Evolutionary conservation across 2,113 vertebrate species (phyloP).

Genomic region (Pteropus alecto): DNA sequence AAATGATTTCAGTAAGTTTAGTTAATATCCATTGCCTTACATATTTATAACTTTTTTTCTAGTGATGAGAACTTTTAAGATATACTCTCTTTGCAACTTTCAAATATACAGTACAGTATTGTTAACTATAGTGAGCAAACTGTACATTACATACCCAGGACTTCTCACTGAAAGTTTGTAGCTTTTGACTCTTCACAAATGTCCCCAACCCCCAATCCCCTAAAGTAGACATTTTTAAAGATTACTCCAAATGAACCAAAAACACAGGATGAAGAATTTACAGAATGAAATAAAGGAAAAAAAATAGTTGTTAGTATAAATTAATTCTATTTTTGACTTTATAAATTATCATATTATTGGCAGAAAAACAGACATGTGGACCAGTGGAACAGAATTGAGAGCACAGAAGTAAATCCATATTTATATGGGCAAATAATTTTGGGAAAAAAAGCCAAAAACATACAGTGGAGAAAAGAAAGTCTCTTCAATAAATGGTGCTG

Average conservation of each 20-base stretch:
- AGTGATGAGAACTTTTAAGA: not conserved
- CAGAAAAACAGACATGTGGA: too few relatives aligned
- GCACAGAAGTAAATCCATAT: too few relatives aligned
- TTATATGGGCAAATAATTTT: too few relatives aligned
- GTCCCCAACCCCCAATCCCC: not conserved
- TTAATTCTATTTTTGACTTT: slow-evolving; percentile 41
- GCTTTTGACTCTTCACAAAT: not conserved
- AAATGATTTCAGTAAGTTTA: not conserved
- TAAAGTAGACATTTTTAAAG: not conserved
- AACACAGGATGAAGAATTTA: not conserved
- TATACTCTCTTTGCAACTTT: not conserved
- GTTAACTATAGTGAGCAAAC: not conserved
- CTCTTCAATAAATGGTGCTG: too few relatives aligned
- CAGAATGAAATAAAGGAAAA: not conserved
- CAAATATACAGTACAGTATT: not conserved
- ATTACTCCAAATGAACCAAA: not conserved
- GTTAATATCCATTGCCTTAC: not conserved
- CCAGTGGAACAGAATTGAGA: too few relatives aligned
- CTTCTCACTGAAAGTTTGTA: not conserved
- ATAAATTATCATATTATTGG: not conserved
- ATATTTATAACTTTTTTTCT: not conserved
- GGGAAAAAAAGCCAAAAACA: too few relatives aligned
- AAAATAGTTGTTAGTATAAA: not conserved
- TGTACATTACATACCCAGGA: not conserved
- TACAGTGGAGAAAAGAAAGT: too few relatives aligned